Evolutionary conservation across 2,888 invertebrate genomes (phyloP), one percentile per base, ranked within the genome.

Genomic region (Apotomis turbidana): DNA sequence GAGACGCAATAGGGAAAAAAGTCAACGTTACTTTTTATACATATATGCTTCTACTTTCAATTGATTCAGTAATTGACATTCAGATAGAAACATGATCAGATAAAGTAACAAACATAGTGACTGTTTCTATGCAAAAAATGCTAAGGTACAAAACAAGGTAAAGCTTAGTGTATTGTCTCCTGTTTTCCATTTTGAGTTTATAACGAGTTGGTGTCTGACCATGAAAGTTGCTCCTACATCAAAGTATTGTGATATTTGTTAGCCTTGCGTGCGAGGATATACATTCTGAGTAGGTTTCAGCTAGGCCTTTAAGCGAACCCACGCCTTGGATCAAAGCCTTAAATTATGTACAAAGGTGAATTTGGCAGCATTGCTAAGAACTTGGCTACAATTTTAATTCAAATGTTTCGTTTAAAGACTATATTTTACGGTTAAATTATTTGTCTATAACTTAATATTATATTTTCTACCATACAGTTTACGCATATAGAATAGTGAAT

Each of bases 281-380:
- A 71, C 13, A 51, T 68, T 63, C 72, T 74, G 77, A 78, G 80
- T 76, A 74, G 72, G 76, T 76, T 77, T 75, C 76, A 76, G 62
- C 51, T 54, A 72, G 69, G 73, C 75, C 71, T 78, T 77, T 73
- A 71, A 70, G 76, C 73, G 75, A 74, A 64, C 80, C 80, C 74
- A 79, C 82, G 62, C 80, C 68, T 78, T 76, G 77, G 78, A 78
- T 78, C 77, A 77, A 27, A 76, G 74, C 69, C 70, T 74, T 75
- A 75, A 77, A 74, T 75, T 9, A 77, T 77, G 74, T 64, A 74
- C 66, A 51, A 63, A 70, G 68, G 75, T 74, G 70, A 68, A 74
- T 71, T 70, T 73, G 72, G 44, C 27, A 46, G 27, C 46, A 13
- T 38, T 54, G 36, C 52, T 59, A 10, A 13, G 12, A 59, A 27